Evolutionary conservation across 1,140 invertebrate genomes (phyloP), one percentile per base, ranked within the genome.

Genomic region (Lepeophtheirus salmonis): DNA sequence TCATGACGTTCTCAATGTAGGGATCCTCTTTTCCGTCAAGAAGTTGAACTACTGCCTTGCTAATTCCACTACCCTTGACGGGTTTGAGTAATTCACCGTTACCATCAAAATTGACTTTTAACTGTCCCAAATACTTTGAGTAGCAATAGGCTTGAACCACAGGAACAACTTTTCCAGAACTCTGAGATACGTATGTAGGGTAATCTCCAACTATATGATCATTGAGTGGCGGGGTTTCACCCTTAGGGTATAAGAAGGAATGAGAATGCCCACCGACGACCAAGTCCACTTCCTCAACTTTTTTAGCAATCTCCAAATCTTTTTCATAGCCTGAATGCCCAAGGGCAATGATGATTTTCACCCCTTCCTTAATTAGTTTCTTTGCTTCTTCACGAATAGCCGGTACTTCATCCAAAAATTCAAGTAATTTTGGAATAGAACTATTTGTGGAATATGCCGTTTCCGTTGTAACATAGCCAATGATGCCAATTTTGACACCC

Each of bases 71-170:
- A 12, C 55, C 55, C 17, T 57, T 30, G 2, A 57, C 22, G 17
- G 23, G 23, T 48, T 57, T 13, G n/a, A 57, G 17, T 16, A 57
- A 20, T n/a, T 57, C 55, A 2, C 55, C 55, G 2, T 57, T 21
- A 0, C 70, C 67, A 70, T 92, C 76, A 67, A 92, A 89, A 22
- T 75, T 70, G 0, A 86, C 63, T 25, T 79, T 76, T 2, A 94
- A 68, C 66, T 81, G 78, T 0, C 89, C 89, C 18, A 94, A 70
- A 69, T 94, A 94, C 72, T 94, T 92, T 0, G 87, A 90, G 67
- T 83, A 89, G 0, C 85, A 84, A 67, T 84, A 92, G 2, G 86
- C 88, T 71, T 95, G 89, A 0, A 92, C 88, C 1, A 89, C 86
- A 0, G 86, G 82, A 1, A 84, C 84, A 60, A 76, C 75, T 67